phyloP scores from a whole-genome alignment of 2,113 vertebrate genomes.

The Rynchops niger region DNA sequence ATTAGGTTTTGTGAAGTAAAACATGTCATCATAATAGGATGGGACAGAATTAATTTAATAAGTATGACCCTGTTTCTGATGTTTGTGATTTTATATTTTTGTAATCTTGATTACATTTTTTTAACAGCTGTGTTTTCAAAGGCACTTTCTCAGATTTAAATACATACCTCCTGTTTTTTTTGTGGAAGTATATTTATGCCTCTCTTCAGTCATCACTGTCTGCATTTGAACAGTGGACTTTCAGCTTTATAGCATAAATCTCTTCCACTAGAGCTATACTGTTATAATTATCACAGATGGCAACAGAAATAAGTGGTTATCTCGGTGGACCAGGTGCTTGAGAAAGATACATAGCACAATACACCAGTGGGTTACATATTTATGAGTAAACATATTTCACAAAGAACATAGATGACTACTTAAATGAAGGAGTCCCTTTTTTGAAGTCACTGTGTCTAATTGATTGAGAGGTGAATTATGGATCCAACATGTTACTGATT shows the following conservation, averaged over 20 bases:
- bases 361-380: neutral
- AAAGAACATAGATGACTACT: neutral
- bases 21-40: neutral
- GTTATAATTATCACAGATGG: slow-evolving; percentile 21
- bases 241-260: neutral
- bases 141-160: neutral
- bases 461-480: neutral
- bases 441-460: neutral
- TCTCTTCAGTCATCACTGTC: neutral
- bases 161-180: neutral
- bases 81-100: neutral
- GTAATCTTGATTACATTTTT: neutral
- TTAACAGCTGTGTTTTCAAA: neutral
- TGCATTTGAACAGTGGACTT: neutral
- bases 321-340: neutral
- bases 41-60: neutral
- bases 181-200: neutral
- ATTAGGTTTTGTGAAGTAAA: neutral
- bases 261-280: neutral
- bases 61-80: neutral
- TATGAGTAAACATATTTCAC: slow-evolving; percentile 46
- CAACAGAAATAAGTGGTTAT: slow-evolving; percentile 26
- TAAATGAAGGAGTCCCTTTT: neutral
- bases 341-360: neutral
- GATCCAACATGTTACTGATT: neutral